Conservation (phyloP, 1,140 invertebrate species). For the Drosophila paulistorum region DNA sequence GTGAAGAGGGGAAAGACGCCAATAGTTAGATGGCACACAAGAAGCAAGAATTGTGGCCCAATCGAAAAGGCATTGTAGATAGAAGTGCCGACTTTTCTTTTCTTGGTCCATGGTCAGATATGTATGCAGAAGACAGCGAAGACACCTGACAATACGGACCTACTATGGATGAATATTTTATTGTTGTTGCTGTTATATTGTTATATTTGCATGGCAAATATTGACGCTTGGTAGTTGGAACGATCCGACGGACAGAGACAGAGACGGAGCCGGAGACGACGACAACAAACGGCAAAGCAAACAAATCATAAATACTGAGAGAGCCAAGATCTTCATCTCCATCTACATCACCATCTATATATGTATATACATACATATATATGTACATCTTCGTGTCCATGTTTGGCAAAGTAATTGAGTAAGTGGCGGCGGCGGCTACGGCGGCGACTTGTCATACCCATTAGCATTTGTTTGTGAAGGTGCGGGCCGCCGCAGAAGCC, state of each 20-base stretch:
- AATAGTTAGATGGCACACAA: background rate
- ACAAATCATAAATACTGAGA: conserved; percentile 79
- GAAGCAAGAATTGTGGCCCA: conserved; percentile 20
- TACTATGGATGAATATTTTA: conserved; percentile 37
- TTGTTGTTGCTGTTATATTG: conserved; percentile 28
- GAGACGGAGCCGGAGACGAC: background rate
- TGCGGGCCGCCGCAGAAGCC: conserved; percentile 72
- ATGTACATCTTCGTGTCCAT: conserved; percentile 31
- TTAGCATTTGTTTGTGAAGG: conserved; percentile 79
- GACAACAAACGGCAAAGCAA: conserved; percentile 50
- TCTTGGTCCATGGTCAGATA: background rate
- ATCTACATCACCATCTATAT: background rate
- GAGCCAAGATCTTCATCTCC: conserved; percentile 40
- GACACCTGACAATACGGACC: conserved; percentile 65
- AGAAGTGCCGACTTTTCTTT: conserved; percentile 4
- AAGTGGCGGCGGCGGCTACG: conserved; percentile 53
- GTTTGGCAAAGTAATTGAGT: conserved; percentile 81
- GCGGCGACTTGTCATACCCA: conserved; percentile 73
- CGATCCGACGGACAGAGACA: conserved; percentile 30
- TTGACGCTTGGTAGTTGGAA: conserved; percentile 72
- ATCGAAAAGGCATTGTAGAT: conserved; percentile 3
- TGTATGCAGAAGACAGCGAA: conserved; percentile 34
- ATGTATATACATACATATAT: no score
- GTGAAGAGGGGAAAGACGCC: no score
- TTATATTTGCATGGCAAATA: conserved; percentile 72